Evolutionary conservation across 2,888 invertebrate species (phyloP).

Genomic region (Hypomecis punctinalis): DNA sequence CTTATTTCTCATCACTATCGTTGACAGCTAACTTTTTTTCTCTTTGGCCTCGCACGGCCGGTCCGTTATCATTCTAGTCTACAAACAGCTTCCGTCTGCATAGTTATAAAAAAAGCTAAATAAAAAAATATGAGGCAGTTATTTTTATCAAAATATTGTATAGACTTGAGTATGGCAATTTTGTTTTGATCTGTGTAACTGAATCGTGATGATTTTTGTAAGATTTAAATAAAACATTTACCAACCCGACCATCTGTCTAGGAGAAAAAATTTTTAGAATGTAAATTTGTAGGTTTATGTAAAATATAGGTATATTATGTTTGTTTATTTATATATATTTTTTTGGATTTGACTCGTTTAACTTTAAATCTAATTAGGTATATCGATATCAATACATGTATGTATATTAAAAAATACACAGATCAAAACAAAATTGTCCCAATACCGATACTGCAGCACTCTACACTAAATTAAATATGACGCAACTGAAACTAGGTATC

Average conservation of each 20-base stretch:
- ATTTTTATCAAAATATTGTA: conserved; percentile 68
- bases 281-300: no score
- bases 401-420: not conserved
- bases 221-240: no score
- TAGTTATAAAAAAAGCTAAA: conserved; percentile 45
- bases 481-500: no score
- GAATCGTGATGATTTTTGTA: not conserved
- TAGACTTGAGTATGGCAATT: conserved; percentile 19
- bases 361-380: no score
- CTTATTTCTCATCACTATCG: conserved; percentile 18
- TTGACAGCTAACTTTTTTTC: conserved; percentile 36
- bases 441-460: not conserved
- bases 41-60: conserved; percentile 48
- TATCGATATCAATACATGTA: no score
- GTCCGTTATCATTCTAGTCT: conserved; percentile 63
- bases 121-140: conserved; percentile 57
- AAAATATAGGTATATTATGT: no score
- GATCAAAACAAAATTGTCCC: not conserved
- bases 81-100: conserved; percentile 71
- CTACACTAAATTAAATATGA: not conserved
- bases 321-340: no score
- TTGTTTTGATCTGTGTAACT: conserved; percentile 27
- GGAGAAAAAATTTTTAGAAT: no score
- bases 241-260: no score
- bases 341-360: no score